Evolutionary conservation across 2,888 invertebrate genomes (phyloP).

Genomic region (Athalia cordata): DNA sequence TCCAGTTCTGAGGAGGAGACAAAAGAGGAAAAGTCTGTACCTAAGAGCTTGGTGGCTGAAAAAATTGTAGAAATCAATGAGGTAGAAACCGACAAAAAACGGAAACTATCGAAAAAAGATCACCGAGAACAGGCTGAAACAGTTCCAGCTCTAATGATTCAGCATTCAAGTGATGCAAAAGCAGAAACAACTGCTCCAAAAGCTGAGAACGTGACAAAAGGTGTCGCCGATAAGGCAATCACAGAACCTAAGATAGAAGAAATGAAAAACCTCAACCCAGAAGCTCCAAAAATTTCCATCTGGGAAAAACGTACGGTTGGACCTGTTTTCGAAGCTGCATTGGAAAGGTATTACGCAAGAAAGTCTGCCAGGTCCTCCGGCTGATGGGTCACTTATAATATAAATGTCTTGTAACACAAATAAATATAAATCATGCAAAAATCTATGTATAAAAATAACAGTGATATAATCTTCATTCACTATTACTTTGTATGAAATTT

Average conservation of each 20-base stretch:
- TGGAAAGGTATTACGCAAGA: constrained; percentile 85
- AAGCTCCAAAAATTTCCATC: constrained; percentile 80
- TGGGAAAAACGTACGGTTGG: constrained; percentile 92
- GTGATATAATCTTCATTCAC: no score
- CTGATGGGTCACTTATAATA: not conserved
- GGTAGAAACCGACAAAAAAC: constrained; percentile 50
- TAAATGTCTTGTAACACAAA: no score
- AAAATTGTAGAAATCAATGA: constrained; percentile 53
- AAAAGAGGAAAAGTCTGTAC: constrained; percentile 40
- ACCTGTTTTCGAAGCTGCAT: constrained; percentile 83
- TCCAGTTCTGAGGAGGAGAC: constrained; percentile 48
- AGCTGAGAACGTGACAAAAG: not conserved
- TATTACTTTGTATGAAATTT: no score
- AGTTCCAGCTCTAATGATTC: constrained; percentile 34
- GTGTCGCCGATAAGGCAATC: constrained; percentile 49
- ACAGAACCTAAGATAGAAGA: constrained; percentile 55
- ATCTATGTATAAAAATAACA: no score
- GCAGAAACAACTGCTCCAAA: not conserved
- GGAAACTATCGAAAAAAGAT: constrained; percentile 48
- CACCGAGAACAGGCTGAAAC: constrained; percentile 23
- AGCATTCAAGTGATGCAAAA: constrained; percentile 33
- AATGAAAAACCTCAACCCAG: constrained; percentile 52
- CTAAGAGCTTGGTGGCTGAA: not conserved
- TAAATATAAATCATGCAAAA: not conserved
- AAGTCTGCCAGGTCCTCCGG: constrained; percentile 76